phyloP scores from a whole-genome alignment of 2,888 invertebrate species.

The Lithophane semibrunnea region DNA sequence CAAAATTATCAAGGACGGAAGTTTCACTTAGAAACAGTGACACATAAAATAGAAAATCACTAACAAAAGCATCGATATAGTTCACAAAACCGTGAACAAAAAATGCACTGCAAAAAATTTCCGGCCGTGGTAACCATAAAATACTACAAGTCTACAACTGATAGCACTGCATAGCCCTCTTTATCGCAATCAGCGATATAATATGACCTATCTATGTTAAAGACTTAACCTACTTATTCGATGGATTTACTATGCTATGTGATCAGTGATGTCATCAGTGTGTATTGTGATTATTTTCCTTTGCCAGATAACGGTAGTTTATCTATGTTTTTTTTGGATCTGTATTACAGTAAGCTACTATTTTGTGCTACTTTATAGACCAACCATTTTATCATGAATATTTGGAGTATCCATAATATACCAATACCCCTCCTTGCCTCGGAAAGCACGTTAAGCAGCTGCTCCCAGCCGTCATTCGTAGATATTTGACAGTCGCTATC shows the following conservation, averaged over 20 bases:
- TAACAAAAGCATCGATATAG: slow-evolving; percentile 45
- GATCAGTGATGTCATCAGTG: slow-evolving; percentile 44
- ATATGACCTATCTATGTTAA: slow-evolving; percentile 49
- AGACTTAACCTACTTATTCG: slow-evolving; percentile 56
- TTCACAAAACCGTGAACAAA: slow-evolving; percentile 49
- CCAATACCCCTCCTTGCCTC: neutral
- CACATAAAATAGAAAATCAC: slow-evolving; percentile 17
- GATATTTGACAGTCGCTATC: neutral
- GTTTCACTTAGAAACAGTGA: slow-evolving; percentile 20
- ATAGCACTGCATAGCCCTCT: slow-evolving; percentile 27
- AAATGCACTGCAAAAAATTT: slow-evolving; percentile 45
- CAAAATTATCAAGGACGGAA: slow-evolving; percentile 31
- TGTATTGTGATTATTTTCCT: slow-evolving; percentile 49
- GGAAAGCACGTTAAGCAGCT: neutral
- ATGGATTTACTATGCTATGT: slow-evolving; percentile 51
- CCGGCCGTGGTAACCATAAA: slow-evolving; percentile 36
- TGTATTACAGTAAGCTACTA: slow-evolving; percentile 12
- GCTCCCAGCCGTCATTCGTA: neutral
- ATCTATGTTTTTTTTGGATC: slow-evolving; percentile 30
- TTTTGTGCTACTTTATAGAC: neutral
- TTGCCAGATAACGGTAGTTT: slow-evolving; percentile 40
- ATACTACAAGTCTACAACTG: slow-evolving; percentile 28
- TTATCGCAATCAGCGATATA: slow-evolving; percentile 56
- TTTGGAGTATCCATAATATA: neutral
- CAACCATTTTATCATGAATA: neutral